phyloP scores from a whole-genome alignment of 1,140 invertebrate species.

The Caligus rogercresseyi region DNA sequence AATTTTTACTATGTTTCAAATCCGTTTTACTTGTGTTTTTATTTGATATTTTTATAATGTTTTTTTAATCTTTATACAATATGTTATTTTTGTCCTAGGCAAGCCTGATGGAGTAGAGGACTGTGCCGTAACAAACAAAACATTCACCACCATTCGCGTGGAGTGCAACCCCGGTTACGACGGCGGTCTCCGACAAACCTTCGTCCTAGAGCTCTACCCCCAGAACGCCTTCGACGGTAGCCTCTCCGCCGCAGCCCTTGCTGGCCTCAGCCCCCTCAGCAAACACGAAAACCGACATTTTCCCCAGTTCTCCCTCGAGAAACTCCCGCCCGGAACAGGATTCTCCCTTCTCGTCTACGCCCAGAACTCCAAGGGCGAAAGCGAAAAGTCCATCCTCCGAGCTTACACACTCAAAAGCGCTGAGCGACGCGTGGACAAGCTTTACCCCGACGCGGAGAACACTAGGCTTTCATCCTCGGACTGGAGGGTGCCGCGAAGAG shows the following conservation, averaged over 20 bases:
- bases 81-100: too few relatives aligned
- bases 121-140: constrained; percentile 25
- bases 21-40: too few relatives aligned
- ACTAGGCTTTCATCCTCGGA: background rate
- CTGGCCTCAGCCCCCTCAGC: background rate
- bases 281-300: constrained; percentile 1
- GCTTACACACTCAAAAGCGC: constrained; percentile 7
- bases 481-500: background rate
- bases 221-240: background rate
- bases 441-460: background rate
- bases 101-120: constrained; percentile 25
- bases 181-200: constrained; percentile 26
- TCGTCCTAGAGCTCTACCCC: constrained; percentile 15
- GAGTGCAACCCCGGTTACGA: constrained; percentile 26
- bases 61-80: too few relatives aligned
- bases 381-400: background rate
- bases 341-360: constrained; percentile 8
- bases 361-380: constrained; percentile 8
- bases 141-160: constrained; percentile 24
- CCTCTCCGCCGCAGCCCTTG: background rate
- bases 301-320: constrained; percentile 7
- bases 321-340: background rate
- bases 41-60: too few relatives aligned
- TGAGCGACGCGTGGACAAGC: background rate
- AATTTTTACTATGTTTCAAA: too few relatives aligned